Evolutionary conservation across 2,888 invertebrate species (phyloP).

Genomic region (Pegoplata infirma): DNA sequence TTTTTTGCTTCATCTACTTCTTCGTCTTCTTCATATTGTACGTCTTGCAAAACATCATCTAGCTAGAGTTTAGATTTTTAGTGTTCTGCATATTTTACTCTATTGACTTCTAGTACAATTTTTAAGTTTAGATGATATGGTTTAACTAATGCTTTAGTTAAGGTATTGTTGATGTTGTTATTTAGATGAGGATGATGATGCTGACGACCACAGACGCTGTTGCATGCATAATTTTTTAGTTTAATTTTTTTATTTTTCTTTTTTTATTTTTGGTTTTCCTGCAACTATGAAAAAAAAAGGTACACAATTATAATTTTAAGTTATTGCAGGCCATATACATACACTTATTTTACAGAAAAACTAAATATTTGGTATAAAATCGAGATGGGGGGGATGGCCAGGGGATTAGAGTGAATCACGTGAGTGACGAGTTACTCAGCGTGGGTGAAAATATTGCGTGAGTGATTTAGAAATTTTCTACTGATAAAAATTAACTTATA

Average conservation of each 20-base stretch:
- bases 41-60: too few species aligned
- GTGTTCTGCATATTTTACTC: constrained; percentile 57
- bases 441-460: too few species aligned
- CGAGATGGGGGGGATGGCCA: too few species aligned
- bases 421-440: too few species aligned
- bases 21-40: constrained; percentile 37
- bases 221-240: constrained; percentile 62
- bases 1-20: constrained; percentile 28
- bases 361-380: constrained; percentile 12
- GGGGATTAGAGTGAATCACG: too few species aligned
- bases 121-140: constrained; percentile 54
- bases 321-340: constrained; percentile 60
- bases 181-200: constrained; percentile 35
- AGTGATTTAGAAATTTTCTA: too few species aligned
- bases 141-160: constrained; percentile 61
- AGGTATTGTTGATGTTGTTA: constrained; percentile 34
- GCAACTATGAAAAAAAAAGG: constrained; percentile 32
- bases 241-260: constrained; percentile 39
- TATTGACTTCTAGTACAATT: constrained; percentile 57
- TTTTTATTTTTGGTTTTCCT: not conserved
- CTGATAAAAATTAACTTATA: too few species aligned
- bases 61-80: constrained; percentile 9
- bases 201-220: constrained; percentile 63
- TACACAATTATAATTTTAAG: constrained; percentile 63
- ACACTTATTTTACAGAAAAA: constrained; percentile 38